Evolutionary conservation across 2,113 vertebrate genomes (phyloP).

Genomic region (Dipodomys merriami): DNA sequence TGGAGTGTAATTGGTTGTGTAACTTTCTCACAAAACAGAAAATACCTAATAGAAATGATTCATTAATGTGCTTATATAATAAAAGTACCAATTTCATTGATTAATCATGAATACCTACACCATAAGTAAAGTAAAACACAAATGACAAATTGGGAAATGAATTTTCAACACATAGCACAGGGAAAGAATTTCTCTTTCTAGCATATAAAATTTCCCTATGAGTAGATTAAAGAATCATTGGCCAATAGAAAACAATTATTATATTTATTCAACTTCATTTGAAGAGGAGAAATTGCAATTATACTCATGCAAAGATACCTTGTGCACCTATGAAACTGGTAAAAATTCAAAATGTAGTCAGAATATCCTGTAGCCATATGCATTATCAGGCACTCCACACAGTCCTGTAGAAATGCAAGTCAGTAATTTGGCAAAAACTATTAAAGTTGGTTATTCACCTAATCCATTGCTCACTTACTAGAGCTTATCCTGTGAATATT

Average conservation of each 20-base stretch:
- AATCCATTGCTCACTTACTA: neutral
- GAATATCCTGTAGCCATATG: neutral
- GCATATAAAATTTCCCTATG: neutral
- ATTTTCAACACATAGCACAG: neutral
- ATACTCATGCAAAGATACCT: neutral
- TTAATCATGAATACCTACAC: neutral
- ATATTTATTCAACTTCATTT: neutral
- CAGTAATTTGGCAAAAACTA: neutral
- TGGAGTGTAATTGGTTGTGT: neutral
- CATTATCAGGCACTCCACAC: neutral
- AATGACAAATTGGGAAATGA: neutral
- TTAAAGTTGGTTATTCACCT: neutral
- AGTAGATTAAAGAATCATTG: neutral
- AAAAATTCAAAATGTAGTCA: neutral
- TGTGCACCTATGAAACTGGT: neutral
- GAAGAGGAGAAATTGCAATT: neutral
- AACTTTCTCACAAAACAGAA: neutral
- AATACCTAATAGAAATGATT: neutral
- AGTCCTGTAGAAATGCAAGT: neutral
- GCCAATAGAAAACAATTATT: neutral
- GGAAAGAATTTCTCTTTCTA: neutral
- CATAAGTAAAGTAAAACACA: neutral
- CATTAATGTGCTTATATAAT: neutral
- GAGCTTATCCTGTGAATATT: neutral
- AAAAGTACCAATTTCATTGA: neutral